Evolutionary conservation across 2,888 invertebrate genomes (phyloP).

Genomic region (Pemphredon lugubris): DNA sequence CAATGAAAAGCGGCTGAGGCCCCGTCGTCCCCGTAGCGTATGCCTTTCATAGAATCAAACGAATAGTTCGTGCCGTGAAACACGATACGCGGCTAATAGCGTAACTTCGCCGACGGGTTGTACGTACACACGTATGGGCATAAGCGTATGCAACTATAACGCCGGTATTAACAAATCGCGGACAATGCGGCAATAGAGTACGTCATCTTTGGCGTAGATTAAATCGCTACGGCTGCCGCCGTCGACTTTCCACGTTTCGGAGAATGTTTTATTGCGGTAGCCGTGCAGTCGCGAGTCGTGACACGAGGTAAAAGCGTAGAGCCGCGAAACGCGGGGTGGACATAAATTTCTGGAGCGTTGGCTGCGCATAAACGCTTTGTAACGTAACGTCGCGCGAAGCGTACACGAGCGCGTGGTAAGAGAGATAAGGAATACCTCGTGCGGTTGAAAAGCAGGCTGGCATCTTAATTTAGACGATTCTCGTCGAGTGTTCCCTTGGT

Average conservation of each 20-base stretch:
- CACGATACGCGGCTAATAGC: slow-evolving; percentile 70
- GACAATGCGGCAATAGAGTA: not conserved
- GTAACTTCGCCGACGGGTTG: slow-evolving; percentile 34
- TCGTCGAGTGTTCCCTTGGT: too few species aligned
- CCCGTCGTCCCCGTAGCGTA: slow-evolving; percentile 24
- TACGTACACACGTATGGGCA: not conserved
- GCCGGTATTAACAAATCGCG: slow-evolving; percentile 49
- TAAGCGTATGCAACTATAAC: slow-evolving; percentile 43
- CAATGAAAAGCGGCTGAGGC: slow-evolving; percentile 57
- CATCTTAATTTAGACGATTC: too few species aligned
- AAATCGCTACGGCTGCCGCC: slow-evolving; percentile 7
- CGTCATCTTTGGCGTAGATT: slow-evolving; percentile 9
- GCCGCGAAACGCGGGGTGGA: too few species aligned
- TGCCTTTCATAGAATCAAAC: slow-evolving; percentile 64
- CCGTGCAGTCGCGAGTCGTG: too few species aligned
- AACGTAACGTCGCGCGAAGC: too few species aligned
- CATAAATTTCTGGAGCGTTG: too few species aligned
- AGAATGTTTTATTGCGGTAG: too few species aligned
- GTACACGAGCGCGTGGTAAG: too few species aligned
- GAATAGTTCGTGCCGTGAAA: slow-evolving; percentile 71
- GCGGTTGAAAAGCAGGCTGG: too few species aligned
- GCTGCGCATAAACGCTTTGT: too few species aligned
- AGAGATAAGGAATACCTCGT: too few species aligned
- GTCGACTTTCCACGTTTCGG: slow-evolving; percentile 11
- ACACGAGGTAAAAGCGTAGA: too few species aligned